Evolutionary conservation across 2,113 vertebrate genomes (phyloP).

Genomic region (Hipposideros armiger): DNA sequence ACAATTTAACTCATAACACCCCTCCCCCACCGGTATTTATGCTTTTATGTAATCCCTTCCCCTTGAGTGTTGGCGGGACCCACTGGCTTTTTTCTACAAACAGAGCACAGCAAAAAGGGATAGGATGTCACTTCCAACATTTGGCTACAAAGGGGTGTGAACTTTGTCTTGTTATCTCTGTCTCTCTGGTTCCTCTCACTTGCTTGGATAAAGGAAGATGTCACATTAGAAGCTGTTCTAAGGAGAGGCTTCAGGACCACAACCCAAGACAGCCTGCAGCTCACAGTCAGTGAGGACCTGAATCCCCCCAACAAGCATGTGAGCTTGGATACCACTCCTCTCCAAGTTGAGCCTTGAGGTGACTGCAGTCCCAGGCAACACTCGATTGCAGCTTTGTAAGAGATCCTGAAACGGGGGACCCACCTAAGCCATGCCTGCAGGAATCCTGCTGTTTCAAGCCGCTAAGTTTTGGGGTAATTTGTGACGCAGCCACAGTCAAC

Average conservation of each 20-base stretch:
- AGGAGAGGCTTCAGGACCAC: background rate
- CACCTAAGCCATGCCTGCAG: background rate
- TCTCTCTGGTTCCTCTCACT: background rate
- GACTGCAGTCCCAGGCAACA: background rate
- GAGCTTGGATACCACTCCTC: background rate
- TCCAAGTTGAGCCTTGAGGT: background rate
- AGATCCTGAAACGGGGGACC: background rate
- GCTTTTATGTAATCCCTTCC: background rate
- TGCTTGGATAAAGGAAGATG: background rate
- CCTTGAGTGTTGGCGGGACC: background rate
- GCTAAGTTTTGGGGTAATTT: background rate
- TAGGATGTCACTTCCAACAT: background rate
- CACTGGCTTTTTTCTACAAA: slow-evolving; percentile 2
- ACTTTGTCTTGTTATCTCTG: background rate
- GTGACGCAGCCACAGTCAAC: background rate
- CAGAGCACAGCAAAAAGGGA: background rate
- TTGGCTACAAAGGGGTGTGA: background rate
- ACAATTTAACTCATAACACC: background rate
- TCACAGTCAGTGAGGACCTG: background rate
- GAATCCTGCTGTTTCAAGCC: background rate
- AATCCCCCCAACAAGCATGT: background rate
- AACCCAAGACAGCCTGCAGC: background rate
- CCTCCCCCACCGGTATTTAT: background rate
- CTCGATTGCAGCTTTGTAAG: background rate
- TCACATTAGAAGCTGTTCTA: background rate